These are phyloP conservation scores for Gambusia yucatana DNA, from an alignment of 2,797 vertebrate species.

Conservation along the genomic window DNA sequence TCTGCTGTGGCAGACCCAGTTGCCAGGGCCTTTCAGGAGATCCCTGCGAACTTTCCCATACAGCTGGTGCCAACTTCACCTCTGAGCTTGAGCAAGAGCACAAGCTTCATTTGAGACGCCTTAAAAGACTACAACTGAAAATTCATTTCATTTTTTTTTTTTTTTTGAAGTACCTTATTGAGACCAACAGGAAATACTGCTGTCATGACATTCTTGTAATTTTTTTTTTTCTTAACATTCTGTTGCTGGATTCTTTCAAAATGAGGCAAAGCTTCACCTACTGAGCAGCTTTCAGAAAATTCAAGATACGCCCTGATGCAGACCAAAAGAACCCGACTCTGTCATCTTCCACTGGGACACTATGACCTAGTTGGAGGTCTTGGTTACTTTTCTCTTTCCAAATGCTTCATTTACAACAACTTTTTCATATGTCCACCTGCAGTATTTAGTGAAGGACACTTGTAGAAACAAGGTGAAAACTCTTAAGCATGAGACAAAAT, in stretches of 20 bases:
- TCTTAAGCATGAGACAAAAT: background rate
- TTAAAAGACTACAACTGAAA: background rate
- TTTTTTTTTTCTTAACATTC: background rate
- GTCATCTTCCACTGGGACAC: background rate
- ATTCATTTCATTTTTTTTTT: background rate
- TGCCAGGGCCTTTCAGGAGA: constrained; percentile 2
- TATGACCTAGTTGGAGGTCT: background rate
- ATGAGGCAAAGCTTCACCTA: background rate
- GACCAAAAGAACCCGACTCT: background rate
- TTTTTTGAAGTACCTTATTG: background rate
- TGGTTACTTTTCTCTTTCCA: background rate
- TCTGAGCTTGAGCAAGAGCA: background rate
- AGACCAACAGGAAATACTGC: background rate
- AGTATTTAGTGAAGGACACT: background rate
- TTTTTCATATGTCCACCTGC: background rate
- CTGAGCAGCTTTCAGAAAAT: background rate
- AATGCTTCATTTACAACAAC: background rate
- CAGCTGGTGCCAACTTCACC: background rate
- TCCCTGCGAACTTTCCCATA: background rate
- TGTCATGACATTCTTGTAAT: background rate
- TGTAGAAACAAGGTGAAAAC: background rate
- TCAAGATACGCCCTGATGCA: background rate
- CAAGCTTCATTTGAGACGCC: background rate
- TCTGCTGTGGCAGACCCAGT: background rate
- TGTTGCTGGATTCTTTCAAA: background rate